A percentile compares a stretch with the other conserved stretches of the same genome.
These are phyloP conservation scores for Nannobrachium achirus DNA, from an alignment of 2,113 vertebrate species.

Conservation along the genomic window DNA sequence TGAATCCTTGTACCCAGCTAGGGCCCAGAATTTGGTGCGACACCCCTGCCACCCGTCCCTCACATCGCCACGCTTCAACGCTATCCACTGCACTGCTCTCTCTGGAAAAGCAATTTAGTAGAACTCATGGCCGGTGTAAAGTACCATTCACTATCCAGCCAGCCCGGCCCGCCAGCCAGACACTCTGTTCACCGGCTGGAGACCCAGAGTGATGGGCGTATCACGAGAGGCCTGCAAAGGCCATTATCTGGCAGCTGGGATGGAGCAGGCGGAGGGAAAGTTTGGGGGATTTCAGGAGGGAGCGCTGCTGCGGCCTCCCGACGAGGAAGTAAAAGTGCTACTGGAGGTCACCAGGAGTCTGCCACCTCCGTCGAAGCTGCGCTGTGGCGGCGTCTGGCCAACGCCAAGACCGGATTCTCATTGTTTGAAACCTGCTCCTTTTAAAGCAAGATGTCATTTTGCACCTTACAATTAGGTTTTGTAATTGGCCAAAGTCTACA, in stretches of 20 bases:
- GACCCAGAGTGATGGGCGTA: conserved; percentile 40
- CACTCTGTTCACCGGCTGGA: background rate
- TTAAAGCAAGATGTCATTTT: background rate
- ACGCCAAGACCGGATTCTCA: background rate
- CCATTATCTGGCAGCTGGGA: conserved; percentile 58
- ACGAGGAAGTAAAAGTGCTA: conserved; percentile 53
- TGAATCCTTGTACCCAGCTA: no score
- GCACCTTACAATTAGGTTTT: background rate
- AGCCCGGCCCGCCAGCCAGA: conserved; percentile 40
- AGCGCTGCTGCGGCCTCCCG: conserved; percentile 36
- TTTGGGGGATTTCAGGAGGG: conserved; percentile 74
- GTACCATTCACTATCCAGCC: conserved; percentile 29
- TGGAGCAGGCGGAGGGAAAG: conserved; percentile 61
- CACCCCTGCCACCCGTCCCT: no score
- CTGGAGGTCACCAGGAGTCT: conserved; percentile 65
- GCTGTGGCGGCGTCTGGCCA: background rate
- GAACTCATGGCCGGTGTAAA: conserved; percentile 40
- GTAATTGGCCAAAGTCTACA: background rate
- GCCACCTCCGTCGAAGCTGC: conserved; percentile 14
- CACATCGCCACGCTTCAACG: background rate
- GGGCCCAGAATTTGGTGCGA: no score
- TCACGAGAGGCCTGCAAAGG: conserved; percentile 65
- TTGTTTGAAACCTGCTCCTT: no score
- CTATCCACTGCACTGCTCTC: conserved; percentile 5
- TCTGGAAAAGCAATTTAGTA: conserved; percentile 68